These are phyloP conservation scores for Himalopsyche tibetana DNA, from an alignment of 2,888 invertebrate genomes.

Conservation along the genomic window DNA sequence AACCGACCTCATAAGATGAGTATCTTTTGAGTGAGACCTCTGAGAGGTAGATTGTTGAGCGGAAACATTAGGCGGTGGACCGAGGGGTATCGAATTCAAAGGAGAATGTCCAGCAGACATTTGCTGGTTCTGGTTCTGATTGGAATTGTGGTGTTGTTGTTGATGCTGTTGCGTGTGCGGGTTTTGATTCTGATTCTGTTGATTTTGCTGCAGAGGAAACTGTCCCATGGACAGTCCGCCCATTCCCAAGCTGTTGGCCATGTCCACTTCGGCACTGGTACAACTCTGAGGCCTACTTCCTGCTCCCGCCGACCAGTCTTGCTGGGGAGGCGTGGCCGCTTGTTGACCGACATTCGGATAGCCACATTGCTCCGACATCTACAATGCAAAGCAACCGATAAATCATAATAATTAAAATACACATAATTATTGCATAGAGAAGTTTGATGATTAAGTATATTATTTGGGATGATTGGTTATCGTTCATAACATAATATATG, in stretches of 20 bases:
- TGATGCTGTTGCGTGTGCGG: conserved; percentile 59
- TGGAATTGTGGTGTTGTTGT: conserved; percentile 66
- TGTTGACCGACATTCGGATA: conserved; percentile 59
- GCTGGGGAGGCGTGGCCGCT: conserved; percentile 54
- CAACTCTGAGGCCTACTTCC: conserved; percentile 83
- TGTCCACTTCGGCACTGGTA: conserved; percentile 83
- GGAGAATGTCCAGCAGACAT: neutral
- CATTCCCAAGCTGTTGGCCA: conserved; percentile 67
- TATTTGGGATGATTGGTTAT: too few relatives aligned
- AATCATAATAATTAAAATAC: too few relatives aligned
- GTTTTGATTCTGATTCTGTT: too few relatives aligned
- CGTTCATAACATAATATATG: too few relatives aligned
- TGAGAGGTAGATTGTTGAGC: conserved; percentile 1
- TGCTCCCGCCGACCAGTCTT: conserved; percentile 50
- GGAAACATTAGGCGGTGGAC: conserved; percentile 65
- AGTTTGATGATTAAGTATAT: too few relatives aligned
- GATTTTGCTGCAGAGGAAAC: conserved; percentile 68
- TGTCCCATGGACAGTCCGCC: conserved; percentile 76
- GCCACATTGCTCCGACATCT: conserved; percentile 65
- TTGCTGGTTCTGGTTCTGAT: conserved; percentile 13
- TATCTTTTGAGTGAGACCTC: conserved; percentile 50
- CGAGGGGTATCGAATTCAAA: conserved; percentile 67
- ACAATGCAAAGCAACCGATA: neutral
- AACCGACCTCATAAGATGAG: conserved; percentile 54
- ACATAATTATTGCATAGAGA: too few relatives aligned